Evolutionary conservation across 1,140 invertebrate genomes (phyloP), one percentile per base, ranked within the genome.

Genomic region (Leptoteleia sp.): DNA sequence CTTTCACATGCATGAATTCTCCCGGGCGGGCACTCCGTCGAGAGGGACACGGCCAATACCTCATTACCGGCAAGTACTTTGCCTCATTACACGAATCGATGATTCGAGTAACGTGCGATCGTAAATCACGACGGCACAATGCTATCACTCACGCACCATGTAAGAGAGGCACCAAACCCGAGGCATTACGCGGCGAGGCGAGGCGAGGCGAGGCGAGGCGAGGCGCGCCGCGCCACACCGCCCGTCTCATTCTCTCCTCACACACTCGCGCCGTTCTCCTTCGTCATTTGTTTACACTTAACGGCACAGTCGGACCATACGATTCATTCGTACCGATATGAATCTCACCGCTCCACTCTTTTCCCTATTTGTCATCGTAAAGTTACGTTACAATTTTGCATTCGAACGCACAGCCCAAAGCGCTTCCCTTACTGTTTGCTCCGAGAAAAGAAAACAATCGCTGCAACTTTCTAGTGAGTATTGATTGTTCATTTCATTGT

Each of bases 71-170:
- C 67, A 52, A 82, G 80, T 76, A 81, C 68, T 68, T 76, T 75
- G 80, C 81, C 81, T 84, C 82, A 82, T 84, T 84, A 84, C 83
- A 78, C 77, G 79, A 84, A 83, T 82, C 83, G 82, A 83, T 82
- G 83, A 84, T 80, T 84, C 82, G 81, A 75, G 67, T 67, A 83
- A 57, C 76, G 67, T 52, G 65, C 55, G 59, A 76, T 81, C 76
- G 76, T 83, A 82, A 83, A 84, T 84, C 75, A 75, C 70, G 52
- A 57, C 67, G 71, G 40, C 72, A 67, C 72, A 64, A 37, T 76
- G 61, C 71, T 62, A 71, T 81, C 70, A 59, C 70, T 71, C 61
- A 76, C 65, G 52, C 57, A 62, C 59, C 52, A 37, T 59, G 62
- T 67, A 61, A 55, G 61, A 55, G 45, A 40, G 29, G 45, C 50